Evolutionary conservation across 1,140 invertebrate species (phyloP), one percentile per base, ranked within the genome.

Genomic region (Listronotus bonariensis): DNA sequence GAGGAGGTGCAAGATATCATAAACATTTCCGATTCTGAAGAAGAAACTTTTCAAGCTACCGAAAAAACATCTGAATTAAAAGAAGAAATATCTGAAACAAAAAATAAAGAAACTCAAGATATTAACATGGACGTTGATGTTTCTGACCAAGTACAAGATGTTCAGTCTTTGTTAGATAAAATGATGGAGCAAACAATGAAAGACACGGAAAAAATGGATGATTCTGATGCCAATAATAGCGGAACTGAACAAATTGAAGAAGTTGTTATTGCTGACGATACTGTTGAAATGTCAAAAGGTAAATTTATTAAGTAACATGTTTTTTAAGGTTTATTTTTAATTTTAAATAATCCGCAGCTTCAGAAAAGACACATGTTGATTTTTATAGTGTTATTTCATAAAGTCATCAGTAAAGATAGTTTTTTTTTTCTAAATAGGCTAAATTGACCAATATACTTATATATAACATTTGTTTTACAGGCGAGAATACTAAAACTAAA

Each of bases 141-240:
- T 34, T 10, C 11, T 12, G 18, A 51, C 31, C 15, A 5, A 0
- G 40, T 53, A 34, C 59, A 77, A 8, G 79, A 81, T 68, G 76
- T 81, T 12, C 81, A 82, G 61, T 77, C 80, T 32, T 73, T 83
- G 58, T 79, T 83, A 69, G 81, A 83, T 55, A 75, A 75, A 12
- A 74, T 83, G 56, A 82, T 82, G 81, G 79, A 80, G 60, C 74
- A 80, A 65, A 77, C 74, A 8, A 80, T 81, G 78, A 76, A 78
- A 60, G 77, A 76, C 40, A 53, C 60, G n/a, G 66, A 71, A 40
- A 68, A 75, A 46, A 32, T 59, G 18, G 38, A 52, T 20, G 55
- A 59, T 41, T 72, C 72, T 48, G 73, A 76, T 69, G 69, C 71
- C 10, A 74, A 76, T 65, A 66, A 64, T 9, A 74, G 71, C 14